phyloP scores from a whole-genome alignment of 1,140 invertebrate genomes.

The Macrobrachium nipponense region DNA sequence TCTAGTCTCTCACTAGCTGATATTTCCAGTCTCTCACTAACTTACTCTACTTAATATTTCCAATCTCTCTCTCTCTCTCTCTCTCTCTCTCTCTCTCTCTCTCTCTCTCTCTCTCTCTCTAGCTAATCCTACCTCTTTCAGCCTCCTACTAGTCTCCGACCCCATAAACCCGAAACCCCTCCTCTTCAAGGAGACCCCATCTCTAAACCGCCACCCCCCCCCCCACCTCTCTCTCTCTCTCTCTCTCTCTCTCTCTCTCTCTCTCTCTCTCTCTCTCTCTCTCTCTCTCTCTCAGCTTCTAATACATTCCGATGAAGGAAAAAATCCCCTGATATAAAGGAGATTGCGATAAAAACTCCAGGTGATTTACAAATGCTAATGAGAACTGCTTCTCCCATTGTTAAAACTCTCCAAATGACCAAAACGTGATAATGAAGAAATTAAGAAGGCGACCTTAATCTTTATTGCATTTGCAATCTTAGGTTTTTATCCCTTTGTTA shows the following conservation, averaged over 20 bases:
- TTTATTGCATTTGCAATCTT: constrained; percentile 52
- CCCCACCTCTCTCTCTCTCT: background rate
- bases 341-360: constrained; percentile 43
- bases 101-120: too few relatives aligned
- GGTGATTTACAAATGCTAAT: constrained; percentile 51
- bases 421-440: constrained; percentile 55
- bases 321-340: constrained; percentile 39
- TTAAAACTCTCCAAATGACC: constrained; percentile 51
- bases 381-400: constrained; percentile 37
- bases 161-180: background rate
- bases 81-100: background rate
- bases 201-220: too few relatives aligned
- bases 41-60: background rate
- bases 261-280: background rate
- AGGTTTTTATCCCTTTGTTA: constrained; percentile 33
- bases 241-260: background rate
- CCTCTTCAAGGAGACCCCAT: background rate
- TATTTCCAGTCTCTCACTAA: background rate
- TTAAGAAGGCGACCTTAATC: constrained; percentile 51
- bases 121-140: background rate
- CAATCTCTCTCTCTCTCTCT: background rate
- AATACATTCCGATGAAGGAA: constrained; percentile 34
- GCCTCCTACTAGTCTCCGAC: background rate
- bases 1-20: background rate
- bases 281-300: background rate